These are phyloP conservation scores for Chelonoidis abingdonii DNA, from an alignment of 2,113 vertebrate species.

Conservation along the genomic window DNA sequence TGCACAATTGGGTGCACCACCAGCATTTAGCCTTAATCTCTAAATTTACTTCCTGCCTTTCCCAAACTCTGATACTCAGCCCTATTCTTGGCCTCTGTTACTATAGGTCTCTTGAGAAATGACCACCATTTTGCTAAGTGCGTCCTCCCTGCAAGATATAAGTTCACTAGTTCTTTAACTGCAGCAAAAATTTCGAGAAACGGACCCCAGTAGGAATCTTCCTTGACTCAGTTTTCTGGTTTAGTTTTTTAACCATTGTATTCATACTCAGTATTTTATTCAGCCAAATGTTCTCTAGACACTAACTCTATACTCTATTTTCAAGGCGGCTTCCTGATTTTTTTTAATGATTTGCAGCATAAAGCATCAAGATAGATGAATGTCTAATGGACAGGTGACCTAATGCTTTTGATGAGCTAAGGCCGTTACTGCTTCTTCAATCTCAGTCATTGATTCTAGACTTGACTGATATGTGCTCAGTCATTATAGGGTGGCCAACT, in stretches of 20 bases:
- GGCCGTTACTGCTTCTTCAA: background rate
- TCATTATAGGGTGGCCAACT: background rate
- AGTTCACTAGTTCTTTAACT: background rate
- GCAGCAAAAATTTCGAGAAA: background rate
- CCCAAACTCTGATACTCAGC: background rate
- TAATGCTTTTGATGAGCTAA: background rate
- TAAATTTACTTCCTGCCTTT: background rate
- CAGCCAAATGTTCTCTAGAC: background rate
- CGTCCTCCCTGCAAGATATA: background rate
- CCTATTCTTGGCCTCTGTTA: background rate
- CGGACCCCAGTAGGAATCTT: background rate
- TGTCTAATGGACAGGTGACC: background rate
- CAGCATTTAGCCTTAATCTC: background rate
- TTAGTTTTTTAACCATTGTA: background rate
- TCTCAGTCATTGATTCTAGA: background rate
- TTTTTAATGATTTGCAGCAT: background rate
- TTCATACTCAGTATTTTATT: background rate
- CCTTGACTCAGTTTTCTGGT: background rate
- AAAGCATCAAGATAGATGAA: background rate
- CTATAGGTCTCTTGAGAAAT: background rate
- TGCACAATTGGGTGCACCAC: background rate
- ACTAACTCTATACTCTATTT: background rate
- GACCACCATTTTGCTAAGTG: background rate
- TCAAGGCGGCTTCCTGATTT: background rate
- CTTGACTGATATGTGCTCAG: background rate